Conservation (phyloP, 2,888 invertebrate genomes). For the Rutpela maculata region DNA sequence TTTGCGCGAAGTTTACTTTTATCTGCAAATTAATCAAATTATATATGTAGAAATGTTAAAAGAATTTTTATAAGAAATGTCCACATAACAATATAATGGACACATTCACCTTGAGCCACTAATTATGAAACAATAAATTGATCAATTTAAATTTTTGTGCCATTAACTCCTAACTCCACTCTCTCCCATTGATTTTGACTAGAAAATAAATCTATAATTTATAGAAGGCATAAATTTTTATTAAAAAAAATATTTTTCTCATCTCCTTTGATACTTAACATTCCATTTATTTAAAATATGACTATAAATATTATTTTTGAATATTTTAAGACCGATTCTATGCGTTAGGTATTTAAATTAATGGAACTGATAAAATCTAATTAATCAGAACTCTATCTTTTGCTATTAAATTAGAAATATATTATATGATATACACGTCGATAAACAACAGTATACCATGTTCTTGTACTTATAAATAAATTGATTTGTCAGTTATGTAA, state of each 20-base stretch:
- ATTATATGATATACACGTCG: background rate
- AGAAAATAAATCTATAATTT: slow-evolving; percentile 9
- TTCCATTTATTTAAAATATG: slow-evolving; percentile 22
- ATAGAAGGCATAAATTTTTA: slow-evolving; percentile 14
- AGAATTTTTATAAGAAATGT: too few species aligned
- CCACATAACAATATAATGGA: background rate
- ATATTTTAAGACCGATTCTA: slow-evolving; percentile 12
- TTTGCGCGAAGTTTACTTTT: too few species aligned
- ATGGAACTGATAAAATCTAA: slow-evolving; percentile 12
- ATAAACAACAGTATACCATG: background rate
- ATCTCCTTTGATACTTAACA: slow-evolving; percentile 12
- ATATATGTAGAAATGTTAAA: too few species aligned
- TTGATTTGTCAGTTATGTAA: slow-evolving; percentile 26
- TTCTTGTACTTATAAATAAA: slow-evolving; percentile 28
- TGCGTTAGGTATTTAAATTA: slow-evolving; percentile 21
- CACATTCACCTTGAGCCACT: slow-evolving; percentile 4
- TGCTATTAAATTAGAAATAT: slow-evolving; percentile 13
- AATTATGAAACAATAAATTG: slow-evolving; percentile 15
- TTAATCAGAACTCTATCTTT: slow-evolving; percentile 5
- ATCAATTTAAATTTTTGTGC: background rate
- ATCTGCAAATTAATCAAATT: too few species aligned
- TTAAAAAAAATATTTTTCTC: slow-evolving; percentile 16
- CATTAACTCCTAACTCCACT: background rate
- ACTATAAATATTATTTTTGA: slow-evolving; percentile 1
- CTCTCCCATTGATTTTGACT: background rate